Conservation (phyloP, 1,140 invertebrate species). For the Doryteuthis pealeii region DNA sequence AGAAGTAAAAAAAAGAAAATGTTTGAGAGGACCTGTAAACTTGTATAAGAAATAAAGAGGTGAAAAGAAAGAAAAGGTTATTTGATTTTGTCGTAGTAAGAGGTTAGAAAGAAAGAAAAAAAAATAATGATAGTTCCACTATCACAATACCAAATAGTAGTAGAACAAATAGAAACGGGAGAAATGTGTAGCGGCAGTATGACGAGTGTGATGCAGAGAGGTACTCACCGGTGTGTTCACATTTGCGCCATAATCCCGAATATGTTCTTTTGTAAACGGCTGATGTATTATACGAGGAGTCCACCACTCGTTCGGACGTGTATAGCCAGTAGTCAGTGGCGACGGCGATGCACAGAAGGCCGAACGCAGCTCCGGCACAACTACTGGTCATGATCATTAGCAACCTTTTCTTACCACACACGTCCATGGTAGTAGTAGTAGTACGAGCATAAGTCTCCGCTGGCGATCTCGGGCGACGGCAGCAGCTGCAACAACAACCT, state of each 20-base stretch:
- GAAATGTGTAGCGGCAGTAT: no score
- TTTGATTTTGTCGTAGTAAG: no score
- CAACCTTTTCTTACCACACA: slow-evolving; percentile 53
- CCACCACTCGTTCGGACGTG: slow-evolving; percentile 43
- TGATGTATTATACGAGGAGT: slow-evolving; percentile 33
- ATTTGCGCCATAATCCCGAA: slow-evolving; percentile 57
- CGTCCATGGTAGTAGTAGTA: slow-evolving; percentile 47
- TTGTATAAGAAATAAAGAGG: no score
- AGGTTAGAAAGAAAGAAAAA: no score
- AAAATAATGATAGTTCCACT: no score
- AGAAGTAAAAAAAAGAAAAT: no score
- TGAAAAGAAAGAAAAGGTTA: no score
- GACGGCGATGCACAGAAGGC: slow-evolving; percentile 55
- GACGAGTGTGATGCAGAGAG: no score
- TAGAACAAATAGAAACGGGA: no score
- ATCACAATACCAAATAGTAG: no score
- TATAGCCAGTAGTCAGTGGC: slow-evolving; percentile 59
- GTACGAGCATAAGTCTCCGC: slow-evolving; percentile 6
- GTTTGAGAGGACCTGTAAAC: no score
- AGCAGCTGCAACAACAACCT: neutral
- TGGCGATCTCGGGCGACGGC: neutral
- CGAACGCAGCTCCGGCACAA: slow-evolving; percentile 57
- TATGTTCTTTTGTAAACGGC: slow-evolving; percentile 42
- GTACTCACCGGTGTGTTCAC: slow-evolving; percentile 41
- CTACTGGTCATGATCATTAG: slow-evolving; percentile 57